Evolutionary conservation across 2,888 invertebrate species (phyloP).

Genomic region (Xestia sexstrigata): DNA sequence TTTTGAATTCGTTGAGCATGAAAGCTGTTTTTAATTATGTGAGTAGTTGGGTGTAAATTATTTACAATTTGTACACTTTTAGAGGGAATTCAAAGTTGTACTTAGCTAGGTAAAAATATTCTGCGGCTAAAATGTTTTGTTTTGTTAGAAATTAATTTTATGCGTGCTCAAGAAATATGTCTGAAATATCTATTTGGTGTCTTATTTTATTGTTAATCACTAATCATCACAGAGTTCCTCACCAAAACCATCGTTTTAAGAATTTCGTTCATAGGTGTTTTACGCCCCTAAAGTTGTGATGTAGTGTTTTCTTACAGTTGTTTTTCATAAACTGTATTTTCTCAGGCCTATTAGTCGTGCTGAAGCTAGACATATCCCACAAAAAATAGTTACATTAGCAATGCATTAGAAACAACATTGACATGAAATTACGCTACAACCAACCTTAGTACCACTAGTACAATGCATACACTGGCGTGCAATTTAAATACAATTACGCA

Average conservation of each 20-base stretch:
- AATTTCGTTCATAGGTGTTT: neutral
- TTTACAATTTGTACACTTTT: neutral
- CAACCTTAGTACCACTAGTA: conserved; percentile 3
- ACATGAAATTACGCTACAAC: conserved; percentile 12
- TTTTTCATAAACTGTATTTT: neutral
- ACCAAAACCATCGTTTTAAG: neutral
- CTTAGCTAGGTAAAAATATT: neutral
- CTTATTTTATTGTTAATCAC: neutral
- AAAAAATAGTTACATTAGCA: neutral
- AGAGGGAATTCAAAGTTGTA: neutral
- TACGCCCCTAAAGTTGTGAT: neutral
- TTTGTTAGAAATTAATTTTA: neutral
- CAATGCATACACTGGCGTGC: conserved; percentile 46
- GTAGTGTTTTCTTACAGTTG: neutral
- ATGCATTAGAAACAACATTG: conserved; percentile 20
- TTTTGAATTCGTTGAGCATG: conserved; percentile 7
- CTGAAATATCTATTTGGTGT: neutral
- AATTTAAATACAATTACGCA: conserved; percentile 66
- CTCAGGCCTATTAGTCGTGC: neutral
- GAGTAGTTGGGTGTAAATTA: neutral
- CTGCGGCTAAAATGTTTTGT: neutral
- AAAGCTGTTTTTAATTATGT: conserved; percentile 5
- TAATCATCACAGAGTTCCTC: no score
- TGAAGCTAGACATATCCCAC: neutral
- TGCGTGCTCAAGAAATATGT: neutral